Evolutionary conservation across 2,888 invertebrate genomes (phyloP), one percentile per base, ranked within the genome.

Genomic region (Brenthis daphne): DNA sequence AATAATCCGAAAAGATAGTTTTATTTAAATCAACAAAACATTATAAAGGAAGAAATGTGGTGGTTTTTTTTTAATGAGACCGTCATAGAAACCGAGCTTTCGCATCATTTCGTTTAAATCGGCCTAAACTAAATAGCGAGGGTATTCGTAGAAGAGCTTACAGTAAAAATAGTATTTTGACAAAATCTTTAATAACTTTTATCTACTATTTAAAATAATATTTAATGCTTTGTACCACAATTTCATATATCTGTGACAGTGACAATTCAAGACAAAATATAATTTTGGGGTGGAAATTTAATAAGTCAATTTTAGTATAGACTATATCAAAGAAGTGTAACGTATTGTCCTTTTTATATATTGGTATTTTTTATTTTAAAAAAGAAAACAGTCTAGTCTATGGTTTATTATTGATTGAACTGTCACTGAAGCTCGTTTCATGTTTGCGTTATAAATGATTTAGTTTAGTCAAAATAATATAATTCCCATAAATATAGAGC

Each of bases 91-190:
- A 16, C 47, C 13, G 57, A 47, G 47, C 57, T 47, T 60, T 24
- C 4, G 61, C 54, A n/a, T 54, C 64, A 50, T 20, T 20, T 57
- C n/a, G 24, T 48, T 55, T 16, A 65, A 43, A 29, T 48, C 68
- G 68, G 71, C 71, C 71, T 71, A 71, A 65, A 55, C 16, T 47
- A 51, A 54, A 54, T 47, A 68, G 65, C 50, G 48, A 61, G 33
- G 48, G 37, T 43, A 16, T 66, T 56, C 47, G 37, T 68, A 71
- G 68, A 53, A 53, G 68, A 71, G 68, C 71, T 71, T 68, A 54
- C 65, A 57, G 37, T 57, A 57, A 48, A 55, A 68, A 54, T 68
- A 68, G 57, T 61, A 57, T 68, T 63, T 68, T 63, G 57, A 66
- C 37, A 43, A 43, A 43, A 8, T 43, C 37, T 43, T 43, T 43